A percentile compares a stretch with the other conserved stretches of the same genome.
Evolutionary conservation across 2,888 invertebrate species (phyloP).

Genomic region (Drosophila mercatorum): DNA sequence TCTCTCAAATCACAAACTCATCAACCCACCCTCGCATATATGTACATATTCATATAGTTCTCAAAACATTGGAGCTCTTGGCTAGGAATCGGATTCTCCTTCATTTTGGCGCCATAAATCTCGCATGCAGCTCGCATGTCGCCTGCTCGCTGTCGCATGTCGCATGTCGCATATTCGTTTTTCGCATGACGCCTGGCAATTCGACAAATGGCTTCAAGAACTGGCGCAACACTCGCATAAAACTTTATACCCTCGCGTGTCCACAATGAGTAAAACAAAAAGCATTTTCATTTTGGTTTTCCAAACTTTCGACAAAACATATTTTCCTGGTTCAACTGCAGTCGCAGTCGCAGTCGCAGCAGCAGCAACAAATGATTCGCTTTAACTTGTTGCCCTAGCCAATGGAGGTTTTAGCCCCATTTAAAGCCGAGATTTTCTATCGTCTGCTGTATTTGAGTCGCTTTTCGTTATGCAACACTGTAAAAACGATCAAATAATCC

Average conservation of each 20-base stretch:
- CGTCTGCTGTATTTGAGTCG: background rate
- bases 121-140: constrained; percentile 26
- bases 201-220: constrained; percentile 56
- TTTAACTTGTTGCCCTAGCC: constrained; percentile 48
- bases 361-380: constrained; percentile 11
- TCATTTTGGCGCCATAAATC: constrained; percentile 57
- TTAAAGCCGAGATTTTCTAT: too few relatives aligned
- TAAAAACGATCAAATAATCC: too few relatives aligned
- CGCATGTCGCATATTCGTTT: constrained; percentile 38
- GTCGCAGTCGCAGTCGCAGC: background rate
- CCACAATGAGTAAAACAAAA: constrained; percentile 9
- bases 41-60: constrained; percentile 5
- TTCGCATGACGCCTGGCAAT: constrained; percentile 43
- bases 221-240: constrained; percentile 58
- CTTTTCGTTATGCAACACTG: background rate
- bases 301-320: constrained; percentile 4
- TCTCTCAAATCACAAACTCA: background rate
- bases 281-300: constrained; percentile 20
- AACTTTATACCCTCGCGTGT: constrained; percentile 53
- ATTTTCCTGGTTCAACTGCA: constrained; percentile 3
- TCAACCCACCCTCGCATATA: background rate
- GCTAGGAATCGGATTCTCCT: constrained; percentile 21
- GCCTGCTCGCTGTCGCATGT: constrained; percentile 22
- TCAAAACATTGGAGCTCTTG: constrained; percentile 25
- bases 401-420: background rate